phyloP scores from a whole-genome alignment of 1,140 invertebrate species.

The Pseudomyrmex cubaensis region DNA sequence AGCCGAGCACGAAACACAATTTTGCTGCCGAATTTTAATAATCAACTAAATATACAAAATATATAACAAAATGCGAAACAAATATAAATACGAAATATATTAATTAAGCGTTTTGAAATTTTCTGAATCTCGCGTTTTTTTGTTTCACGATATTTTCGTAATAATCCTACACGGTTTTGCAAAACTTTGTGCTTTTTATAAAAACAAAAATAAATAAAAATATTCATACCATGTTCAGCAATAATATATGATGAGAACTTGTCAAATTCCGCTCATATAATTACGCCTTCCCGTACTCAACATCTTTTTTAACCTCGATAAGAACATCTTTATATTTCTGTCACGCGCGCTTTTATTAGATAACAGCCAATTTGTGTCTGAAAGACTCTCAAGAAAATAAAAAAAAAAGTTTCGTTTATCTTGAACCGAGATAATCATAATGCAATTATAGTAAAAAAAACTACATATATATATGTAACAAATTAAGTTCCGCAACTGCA shows the following conservation, averaged over 20 bases:
- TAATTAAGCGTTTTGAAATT: no score
- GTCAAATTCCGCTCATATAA: conserved; percentile 7
- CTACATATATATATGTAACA: no score
- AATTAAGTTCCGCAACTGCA: no score
- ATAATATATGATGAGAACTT: conserved; percentile 44
- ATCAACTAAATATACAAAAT: neutral
- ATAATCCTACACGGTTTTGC: neutral
- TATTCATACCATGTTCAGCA: conserved; percentile 28
- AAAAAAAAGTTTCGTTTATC: no score
- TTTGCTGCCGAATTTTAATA: neutral
- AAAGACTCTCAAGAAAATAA: neutral
- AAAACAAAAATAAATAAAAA: neutral
- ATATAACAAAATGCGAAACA: no score
- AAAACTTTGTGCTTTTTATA: neutral
- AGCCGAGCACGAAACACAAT: neutral
- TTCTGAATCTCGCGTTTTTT: no score
- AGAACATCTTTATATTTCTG: conserved; percentile 14
- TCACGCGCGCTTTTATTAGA: conserved; percentile 39
- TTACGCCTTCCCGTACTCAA: neutral
- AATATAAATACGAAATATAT: no score
- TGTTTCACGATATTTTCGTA: no score
- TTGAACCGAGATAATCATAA: no score
- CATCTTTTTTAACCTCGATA: neutral
- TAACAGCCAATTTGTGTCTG: conserved; percentile 17
- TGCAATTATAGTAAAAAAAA: no score